A percentile compares a stretch with the other conserved stretches of the same genome.
These are phyloP conservation scores for Oreortyx pictus DNA, from an alignment of 2,797 vertebrate genomes.

Conservation along the genomic window DNA sequence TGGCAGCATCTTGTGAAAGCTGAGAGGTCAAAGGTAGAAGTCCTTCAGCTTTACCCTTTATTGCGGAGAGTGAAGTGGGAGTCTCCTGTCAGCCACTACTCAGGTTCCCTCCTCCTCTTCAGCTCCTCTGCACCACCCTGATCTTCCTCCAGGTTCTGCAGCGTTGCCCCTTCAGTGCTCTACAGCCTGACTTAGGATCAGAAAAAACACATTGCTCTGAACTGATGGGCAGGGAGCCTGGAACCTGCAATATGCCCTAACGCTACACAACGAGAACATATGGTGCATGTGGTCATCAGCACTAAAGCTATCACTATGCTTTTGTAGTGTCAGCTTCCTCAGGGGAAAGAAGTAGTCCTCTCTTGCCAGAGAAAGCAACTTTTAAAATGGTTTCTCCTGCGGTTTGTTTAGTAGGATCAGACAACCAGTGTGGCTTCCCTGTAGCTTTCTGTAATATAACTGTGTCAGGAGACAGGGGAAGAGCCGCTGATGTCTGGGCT, in stretches of 20 bases:
- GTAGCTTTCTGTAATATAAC: no score
- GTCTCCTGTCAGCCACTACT: background rate
- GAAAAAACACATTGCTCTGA: background rate
- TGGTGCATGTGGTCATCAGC: background rate
- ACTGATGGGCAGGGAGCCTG: background rate
- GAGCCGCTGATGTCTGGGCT: no score
- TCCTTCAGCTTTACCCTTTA: background rate
- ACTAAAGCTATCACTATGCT: background rate
- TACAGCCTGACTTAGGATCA: background rate
- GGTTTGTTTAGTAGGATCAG: background rate
- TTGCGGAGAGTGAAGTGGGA: background rate
- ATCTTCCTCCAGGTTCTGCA: background rate
- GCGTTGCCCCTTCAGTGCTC: background rate
- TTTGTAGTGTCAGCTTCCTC: background rate
- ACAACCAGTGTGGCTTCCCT: no score
- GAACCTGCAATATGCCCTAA: background rate
- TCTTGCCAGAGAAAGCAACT: background rate
- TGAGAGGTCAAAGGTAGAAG: background rate
- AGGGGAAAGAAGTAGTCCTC: background rate
- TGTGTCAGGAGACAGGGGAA: no score
- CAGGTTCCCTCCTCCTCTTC: background rate
- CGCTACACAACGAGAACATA: background rate
- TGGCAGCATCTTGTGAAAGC: background rate
- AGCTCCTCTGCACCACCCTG: background rate
- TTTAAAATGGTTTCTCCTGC: background rate